Percentiles rank a stretch among this genome's conserved stretches.
Evolutionary conservation across 2,888 invertebrate genomes (phyloP).

Genomic region (Parnassius orleans): DNA sequence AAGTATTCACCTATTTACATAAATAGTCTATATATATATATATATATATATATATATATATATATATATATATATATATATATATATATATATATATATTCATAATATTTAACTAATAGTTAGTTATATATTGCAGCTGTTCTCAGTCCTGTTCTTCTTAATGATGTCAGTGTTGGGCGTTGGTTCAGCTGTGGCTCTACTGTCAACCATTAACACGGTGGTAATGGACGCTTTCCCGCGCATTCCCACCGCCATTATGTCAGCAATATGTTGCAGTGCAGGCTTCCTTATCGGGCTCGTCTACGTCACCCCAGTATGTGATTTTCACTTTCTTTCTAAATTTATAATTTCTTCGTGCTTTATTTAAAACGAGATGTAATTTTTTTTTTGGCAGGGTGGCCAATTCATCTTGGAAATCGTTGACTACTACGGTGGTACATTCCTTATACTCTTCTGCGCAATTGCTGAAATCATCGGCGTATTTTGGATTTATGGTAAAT

Average conservation of each 20-base stretch:
- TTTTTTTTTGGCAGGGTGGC: constrained; percentile 82
- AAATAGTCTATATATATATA: too few species aligned
- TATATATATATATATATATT: too few species aligned
- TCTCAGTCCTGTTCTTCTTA: constrained; percentile 89
- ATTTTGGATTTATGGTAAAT: constrained; percentile 87
- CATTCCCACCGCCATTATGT: constrained; percentile 81
- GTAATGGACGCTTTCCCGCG: constrained; percentile 85
- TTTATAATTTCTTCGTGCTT: not conserved
- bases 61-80: too few species aligned
- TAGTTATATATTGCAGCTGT: constrained; percentile 75
- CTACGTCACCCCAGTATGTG: constrained; percentile 87
- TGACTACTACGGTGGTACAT: constrained; percentile 88
- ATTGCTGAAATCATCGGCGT: constrained; percentile 85
- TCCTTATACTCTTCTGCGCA: constrained; percentile 85
- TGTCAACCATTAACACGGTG: constrained; percentile 85
- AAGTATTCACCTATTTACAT: too few species aligned
- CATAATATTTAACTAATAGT: too few species aligned
- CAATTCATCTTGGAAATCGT: constrained; percentile 87
- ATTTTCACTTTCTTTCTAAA: not conserved
- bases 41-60: too few species aligned
- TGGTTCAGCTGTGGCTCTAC: constrained; percentile 87
- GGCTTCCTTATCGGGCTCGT: constrained; percentile 85
- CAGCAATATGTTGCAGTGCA: constrained; percentile 70
- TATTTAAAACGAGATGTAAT: too few species aligned
- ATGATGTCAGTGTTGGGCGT: constrained; percentile 90